Evolutionary conservation across 2,113 vertebrate species (phyloP), one percentile per base, ranked within the genome.

Genomic region (Todiramphus chloris): DNA sequence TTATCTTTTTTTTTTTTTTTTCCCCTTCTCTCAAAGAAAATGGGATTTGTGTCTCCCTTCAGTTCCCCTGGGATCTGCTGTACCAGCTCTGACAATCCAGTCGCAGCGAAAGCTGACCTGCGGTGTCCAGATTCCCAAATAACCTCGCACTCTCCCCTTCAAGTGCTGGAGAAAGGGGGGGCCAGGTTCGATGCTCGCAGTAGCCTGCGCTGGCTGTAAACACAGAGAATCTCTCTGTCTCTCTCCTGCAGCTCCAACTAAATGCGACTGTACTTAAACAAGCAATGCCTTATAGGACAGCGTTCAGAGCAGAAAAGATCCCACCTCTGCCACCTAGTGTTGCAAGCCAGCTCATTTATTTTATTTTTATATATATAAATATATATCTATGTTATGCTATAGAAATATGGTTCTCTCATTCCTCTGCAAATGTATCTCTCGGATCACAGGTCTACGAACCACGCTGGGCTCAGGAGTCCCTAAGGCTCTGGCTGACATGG

Each of bases 251-350:
- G 98, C 98, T 98, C 97, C 98, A 98, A 98, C 98, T 98, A 98
- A 98, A 98, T 98, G 98, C 98, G 98, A 98, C 98, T 98, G 98
- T 98, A 98, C 98, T 98, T 98, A 98, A 98, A 98, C 98, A 98
- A 98, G 98, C 98, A 97, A 97, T 96, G 97, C 98, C 98, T 98
- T 98, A 98, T 98, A 98, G 98, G 97, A 98, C 97, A 95, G 81
- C 75, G 93, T 97, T 97, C 94, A 19, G 93, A 97, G 97, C 96
- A 87, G 96, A 98, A 97, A 87, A 84, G 98, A 95, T 97, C 98
- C 96, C 97, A 96, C 97, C 94, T 97, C 98, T 98, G 98, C 98
- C 98, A 98, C 97, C 98, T 98, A 98, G 98, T 97, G 98, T 96
- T 89, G 62, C 95, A 93, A 96, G 81, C 64, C 67, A 69, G 96